A percentile compares a stretch with the other conserved stretches of the same genome.
These are phyloP conservation scores for Mesodorylaimus sp. DNA, from an alignment of 2,888 invertebrate species.

Conservation along the genomic window DNA sequence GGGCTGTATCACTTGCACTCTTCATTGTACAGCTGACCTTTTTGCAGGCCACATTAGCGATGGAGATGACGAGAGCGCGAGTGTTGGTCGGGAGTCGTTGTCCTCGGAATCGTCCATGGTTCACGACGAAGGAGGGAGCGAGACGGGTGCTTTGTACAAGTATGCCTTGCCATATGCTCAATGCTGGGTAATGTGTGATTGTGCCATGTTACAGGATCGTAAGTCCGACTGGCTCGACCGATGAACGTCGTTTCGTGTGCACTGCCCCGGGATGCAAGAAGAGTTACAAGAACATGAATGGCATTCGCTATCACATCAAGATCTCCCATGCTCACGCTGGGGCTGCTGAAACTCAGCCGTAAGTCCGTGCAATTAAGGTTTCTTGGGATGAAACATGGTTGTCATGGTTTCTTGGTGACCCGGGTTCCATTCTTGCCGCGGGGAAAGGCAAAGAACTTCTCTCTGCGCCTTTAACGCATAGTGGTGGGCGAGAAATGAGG, in stretches of 20 bases:
- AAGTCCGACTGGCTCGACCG: conserved; percentile 17
- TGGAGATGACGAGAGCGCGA: neutral
- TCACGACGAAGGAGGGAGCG: neutral
- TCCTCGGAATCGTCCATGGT: neutral
- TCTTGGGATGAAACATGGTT: neutral
- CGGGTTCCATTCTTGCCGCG: too few relatives aligned
- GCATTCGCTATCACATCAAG: conserved; percentile 68
- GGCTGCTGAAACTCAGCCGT: neutral
- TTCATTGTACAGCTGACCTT: too few relatives aligned
- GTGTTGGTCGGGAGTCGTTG: neutral
- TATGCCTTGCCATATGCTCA: neutral
- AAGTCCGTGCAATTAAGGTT: neutral
- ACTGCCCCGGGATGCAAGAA: conserved; percentile 69
- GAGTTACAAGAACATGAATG: conserved; percentile 67
- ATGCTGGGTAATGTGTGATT: neutral
- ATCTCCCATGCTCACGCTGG: conserved; percentile 50
- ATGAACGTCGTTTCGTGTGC: conserved; percentile 61
- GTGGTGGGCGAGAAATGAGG: too few relatives aligned
- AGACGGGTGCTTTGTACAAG: neutral
- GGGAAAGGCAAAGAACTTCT: neutral
- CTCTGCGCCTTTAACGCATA: neutral
- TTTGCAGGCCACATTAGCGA: conserved; percentile 4
- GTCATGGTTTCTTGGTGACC: too few relatives aligned
- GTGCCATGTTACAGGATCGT: neutral
- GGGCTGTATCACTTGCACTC: too few relatives aligned